Conservation (phyloP, 2,797 vertebrate genomes). For the Adelosebastes latens region DNA sequence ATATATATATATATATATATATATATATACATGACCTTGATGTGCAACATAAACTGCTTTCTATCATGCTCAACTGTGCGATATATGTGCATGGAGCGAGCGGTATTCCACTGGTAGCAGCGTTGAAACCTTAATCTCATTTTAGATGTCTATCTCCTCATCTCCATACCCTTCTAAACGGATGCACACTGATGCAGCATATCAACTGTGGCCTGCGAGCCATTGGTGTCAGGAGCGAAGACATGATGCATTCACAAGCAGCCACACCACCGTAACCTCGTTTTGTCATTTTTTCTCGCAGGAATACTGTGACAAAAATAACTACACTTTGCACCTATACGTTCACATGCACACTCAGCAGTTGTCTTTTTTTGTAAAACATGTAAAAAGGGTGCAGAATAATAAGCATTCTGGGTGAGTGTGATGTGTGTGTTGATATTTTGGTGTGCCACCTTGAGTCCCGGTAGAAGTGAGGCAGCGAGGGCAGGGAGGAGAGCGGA, state of each 20-base stretch:
- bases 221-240: background rate
- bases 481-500: slow-evolving; percentile 56
- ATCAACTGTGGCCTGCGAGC: background rate
- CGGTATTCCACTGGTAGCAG: background rate
- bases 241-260: background rate
- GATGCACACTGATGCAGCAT: background rate
- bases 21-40: slow-evolving; percentile 18
- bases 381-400: slow-evolving; percentile 18
- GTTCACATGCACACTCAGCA: background rate
- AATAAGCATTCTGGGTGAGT: slow-evolving; percentile 5
- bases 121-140: slow-evolving; percentile 9
- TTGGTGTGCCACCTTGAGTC: slow-evolving; percentile 50
- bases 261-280: slow-evolving; percentile 17
- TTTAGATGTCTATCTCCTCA: background rate
- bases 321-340: background rate
- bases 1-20: no score
- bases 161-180: background rate
- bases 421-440: slow-evolving; percentile 32
- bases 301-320: background rate
- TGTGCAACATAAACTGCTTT: slow-evolving; percentile 10
- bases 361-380: slow-evolving; percentile 32
- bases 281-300: slow-evolving; percentile 36
- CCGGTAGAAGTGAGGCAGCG: slow-evolving; percentile 30
- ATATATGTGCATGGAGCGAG: slow-evolving; percentile 7
- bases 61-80: slow-evolving; percentile 15